Base-by-base conservation (phyloP, 2,113 vertebrate species). In the Axis porcinus region DNA sequence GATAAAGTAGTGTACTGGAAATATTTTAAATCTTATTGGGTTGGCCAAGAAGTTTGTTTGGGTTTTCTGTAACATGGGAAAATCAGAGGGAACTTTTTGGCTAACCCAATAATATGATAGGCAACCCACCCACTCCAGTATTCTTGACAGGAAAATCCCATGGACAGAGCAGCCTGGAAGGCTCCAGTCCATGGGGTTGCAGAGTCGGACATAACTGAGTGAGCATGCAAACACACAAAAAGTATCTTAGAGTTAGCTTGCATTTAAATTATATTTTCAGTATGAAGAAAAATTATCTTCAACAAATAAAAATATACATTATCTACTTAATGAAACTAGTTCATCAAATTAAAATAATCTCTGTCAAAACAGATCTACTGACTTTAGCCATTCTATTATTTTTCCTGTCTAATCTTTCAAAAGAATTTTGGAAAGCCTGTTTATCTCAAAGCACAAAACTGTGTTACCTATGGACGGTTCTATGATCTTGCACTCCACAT, bases 11-110 rank as follows among this genome's bases (percentile, higher is more conserved):
- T 57, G n/a, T 58, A n/a, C 6, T 93, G 50, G 36, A 62, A 93
- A 92, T 16, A 93, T 86, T 57, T 55, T 94, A 95, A 97, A 76
- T 60, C n/a, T 94, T 25, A 90, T n/a, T 74, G 70, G 40, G 70
- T 27, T 76, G 70, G 70, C 23, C 60, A 62, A 62, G 28, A 43
- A 27, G 25, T 76, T 27, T 43, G 23, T 27, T 7, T 27, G 40
- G 23, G 70, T 76, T 43, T 43, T 76, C 40, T 76, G 36, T 76
- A 43, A 43, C 23, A 43, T 3, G 23, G 70, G 43, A 76, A 76
- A 76, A 43, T 14, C 70, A 25, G 40, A 76, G 15, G 36, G 40
- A 43, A 43, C 40, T 76, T 76, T 43, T 27, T 76, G 23, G 40
- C 40, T 23, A 76, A 43, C 12, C 25, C 23, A 76, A 27, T 15